Conservation (phyloP, 2,113 vertebrate genomes). For the Catagonus wagneri region DNA sequence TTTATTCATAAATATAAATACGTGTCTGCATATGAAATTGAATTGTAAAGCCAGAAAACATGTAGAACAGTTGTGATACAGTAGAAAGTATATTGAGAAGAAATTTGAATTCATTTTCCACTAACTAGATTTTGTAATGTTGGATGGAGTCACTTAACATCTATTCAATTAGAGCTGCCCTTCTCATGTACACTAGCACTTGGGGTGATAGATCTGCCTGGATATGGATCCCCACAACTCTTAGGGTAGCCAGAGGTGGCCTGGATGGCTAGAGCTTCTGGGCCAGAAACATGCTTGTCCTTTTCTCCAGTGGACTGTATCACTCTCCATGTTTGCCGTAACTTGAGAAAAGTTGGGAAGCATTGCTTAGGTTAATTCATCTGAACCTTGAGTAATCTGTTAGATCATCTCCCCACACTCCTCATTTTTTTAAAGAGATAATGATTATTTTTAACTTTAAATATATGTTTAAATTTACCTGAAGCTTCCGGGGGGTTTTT, state of each 20-base stretch:
- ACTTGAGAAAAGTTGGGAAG: not conserved
- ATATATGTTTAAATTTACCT: constrained; percentile 51
- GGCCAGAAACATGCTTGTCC: not conserved
- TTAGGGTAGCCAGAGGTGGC: not conserved
- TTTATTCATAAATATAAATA: constrained; percentile 37
- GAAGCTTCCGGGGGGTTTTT: not conserved
- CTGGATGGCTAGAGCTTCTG: not conserved
- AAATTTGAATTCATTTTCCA: constrained; percentile 38
- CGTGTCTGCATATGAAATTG: constrained; percentile 30
- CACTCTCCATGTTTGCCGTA: not conserved
- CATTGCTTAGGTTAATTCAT: not conserved
- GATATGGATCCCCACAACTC: not conserved
- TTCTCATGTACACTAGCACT: not conserved
- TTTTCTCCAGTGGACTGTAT: not conserved
- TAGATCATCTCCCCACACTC: not conserved
- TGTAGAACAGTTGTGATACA: constrained; percentile 36
- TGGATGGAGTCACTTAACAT: not conserved
- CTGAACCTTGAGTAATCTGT: not conserved
- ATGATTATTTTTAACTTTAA: constrained; percentile 68
- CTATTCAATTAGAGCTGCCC: not conserved
- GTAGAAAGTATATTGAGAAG: constrained; percentile 37
- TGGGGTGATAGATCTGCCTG: not conserved
- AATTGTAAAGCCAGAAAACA: constrained; percentile 57
- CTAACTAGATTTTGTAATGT: constrained; percentile 27
- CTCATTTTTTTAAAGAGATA: constrained; percentile 31